Base-by-base conservation (phyloP, 2,888 invertebrate species). In the Holacanthella duospinosa region DNA sequence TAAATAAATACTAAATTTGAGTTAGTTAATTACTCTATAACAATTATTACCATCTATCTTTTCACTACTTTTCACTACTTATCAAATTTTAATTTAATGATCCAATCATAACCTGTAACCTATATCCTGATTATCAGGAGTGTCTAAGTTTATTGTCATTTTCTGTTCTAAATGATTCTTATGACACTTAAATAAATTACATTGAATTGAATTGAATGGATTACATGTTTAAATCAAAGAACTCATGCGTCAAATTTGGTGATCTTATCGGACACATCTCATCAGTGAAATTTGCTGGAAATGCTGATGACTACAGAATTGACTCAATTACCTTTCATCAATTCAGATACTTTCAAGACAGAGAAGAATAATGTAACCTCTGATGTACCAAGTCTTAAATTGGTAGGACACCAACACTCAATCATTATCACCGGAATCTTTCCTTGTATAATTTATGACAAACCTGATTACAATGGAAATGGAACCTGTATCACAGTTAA, bases 271-370 rank as follows among this genome's bases (percentile, higher is more conserved):
- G 63, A 1, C 44, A 26, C 28, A 53, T 68, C 2, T 59, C 66
- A 0, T 68, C 68, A 9, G 53, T 57, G 2, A 27, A 69, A 43
- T 69, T 61, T 61, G 69, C 66, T 44, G 71, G 71, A 1, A 36
- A 57, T 29, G 62, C 64, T 2, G 28, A 54, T 9, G 67, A 72
- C 59, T 69, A 65, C 57, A 24, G 63, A 16, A 24, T 21, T 0
- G 64, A 66, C 28, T 58, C 67, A n/a, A 43, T 72, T 24, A 70
- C 70, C 16, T 26, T 72, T 1, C 70, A 69, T 57, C 25, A 63
- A 29, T 55, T 53, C 19, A 63, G 64, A n/a, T 70, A 62, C 60
- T 72, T 72, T 61, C 71, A 72, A 57, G 70, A 66, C 4, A 27
- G 28, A 27, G 71, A 70, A 44, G 71, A 72, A 54, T 68, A n/a